Percentiles rank a stretch among this genome's conserved stretches.
These are phyloP conservation scores for Leptopilina syphax DNA, from an alignment of 2,888 invertebrate genomes.

Conservation along the genomic window DNA sequence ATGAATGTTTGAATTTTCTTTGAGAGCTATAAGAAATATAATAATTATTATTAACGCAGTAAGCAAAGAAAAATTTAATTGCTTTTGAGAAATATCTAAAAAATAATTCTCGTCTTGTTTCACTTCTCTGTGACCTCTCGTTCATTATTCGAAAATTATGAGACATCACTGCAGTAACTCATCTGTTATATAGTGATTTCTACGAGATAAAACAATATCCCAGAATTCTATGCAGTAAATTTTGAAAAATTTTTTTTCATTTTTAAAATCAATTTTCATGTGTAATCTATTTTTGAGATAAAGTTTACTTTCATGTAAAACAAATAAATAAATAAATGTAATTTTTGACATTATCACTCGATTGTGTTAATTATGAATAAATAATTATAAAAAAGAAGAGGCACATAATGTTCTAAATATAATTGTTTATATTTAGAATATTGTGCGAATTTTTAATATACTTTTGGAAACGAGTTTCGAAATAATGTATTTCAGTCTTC, in stretches of 20 bases:
- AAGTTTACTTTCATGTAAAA: background rate
- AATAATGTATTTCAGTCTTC: no score
- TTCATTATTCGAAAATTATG: constrained; percentile 5
- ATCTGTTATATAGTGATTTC: constrained; percentile 1
- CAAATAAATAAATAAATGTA: background rate
- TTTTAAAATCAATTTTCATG: background rate
- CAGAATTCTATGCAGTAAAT: constrained; percentile 21
- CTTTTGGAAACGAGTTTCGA: no score
- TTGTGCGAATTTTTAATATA: no score
- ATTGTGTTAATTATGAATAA: no score
- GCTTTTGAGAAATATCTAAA: background rate
- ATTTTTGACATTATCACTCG: no score
- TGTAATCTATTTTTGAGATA: background rate
- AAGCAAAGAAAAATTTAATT: background rate
- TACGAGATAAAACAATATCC: constrained; percentile 32
- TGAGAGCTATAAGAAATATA: no score
- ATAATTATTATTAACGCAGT: background rate
- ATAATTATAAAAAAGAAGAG: no score
- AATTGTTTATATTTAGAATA: no score
- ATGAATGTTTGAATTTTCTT: no score
- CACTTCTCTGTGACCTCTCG: constrained; percentile 3
- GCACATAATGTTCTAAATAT: background rate
- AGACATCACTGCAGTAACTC: constrained; percentile 15
- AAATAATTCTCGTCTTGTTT: background rate
- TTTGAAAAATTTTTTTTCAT: background rate